Evolutionary conservation across 2,113 vertebrate genomes (phyloP), one percentile per base, ranked within the genome.

Genomic region (Rissa tridactyla): DNA sequence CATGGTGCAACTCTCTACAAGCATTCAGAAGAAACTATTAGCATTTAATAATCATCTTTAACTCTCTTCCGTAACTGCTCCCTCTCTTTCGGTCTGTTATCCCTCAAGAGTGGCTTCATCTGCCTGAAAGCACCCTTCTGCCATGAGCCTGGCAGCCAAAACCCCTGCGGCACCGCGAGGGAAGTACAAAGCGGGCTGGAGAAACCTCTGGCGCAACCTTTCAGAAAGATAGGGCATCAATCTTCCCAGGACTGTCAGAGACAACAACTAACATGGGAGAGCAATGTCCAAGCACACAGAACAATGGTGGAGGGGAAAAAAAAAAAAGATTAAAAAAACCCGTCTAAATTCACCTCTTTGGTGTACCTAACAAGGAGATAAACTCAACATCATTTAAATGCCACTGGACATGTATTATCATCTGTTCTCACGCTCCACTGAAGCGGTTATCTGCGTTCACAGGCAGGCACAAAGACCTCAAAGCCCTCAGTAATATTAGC

Each of bases 281-380:
- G 36, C 1, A 4, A 64, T n/a, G 29, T 15, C n/a, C 71, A 65
- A 66, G 46, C 12, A 62, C 68, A 75, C 17, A 65, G 21, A 66
- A 70, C 3, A 3, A 58, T 4, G 9, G 2, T 3, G 11, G 2
- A 2, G 11, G 16, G 20, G 8, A 4, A 2, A 5, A 30, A n/a
- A n/a, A n/a, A 23, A 16, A 36, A 19, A 65, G 8, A 47, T 47
- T 47, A 11, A 47, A 47, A 47, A 25, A 34, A 12, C 40, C 11
- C 42, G 42, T 13, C 55, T 40, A 64, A 76, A 88, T 34, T 51
- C 64, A 78, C n/a, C 58, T 76, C 32, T 51, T 88, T n/a, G n/a
- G 11, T 55, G 51, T 69, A 86, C 26, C 26, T 66, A 46, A 52
- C 86, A 91, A 58, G 16, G 32, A 94, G 77, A 92, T 66, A 89